Base-by-base conservation (phyloP, 2,888 invertebrate species). In the Amphiduros pacificus region DNA sequence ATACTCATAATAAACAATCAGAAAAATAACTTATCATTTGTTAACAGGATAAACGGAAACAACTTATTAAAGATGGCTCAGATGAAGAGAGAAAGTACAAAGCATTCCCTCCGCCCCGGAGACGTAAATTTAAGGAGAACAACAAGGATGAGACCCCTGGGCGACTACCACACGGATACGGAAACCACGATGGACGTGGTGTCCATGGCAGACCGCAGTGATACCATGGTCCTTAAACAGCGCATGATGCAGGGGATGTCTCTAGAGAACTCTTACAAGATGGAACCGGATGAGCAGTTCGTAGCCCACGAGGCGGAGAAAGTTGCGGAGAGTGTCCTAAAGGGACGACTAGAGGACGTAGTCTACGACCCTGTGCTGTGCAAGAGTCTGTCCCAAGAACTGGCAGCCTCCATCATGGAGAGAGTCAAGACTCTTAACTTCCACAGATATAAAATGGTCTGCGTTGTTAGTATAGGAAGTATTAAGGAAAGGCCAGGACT, bases 381-480 rank as follows among this genome's bases (percentile, higher is more conserved):
- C 62, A 71, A 74, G 29, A 57, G 64, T 27, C 60, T 76, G 6
- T 74, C 74, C 44, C 77, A 78, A 54, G 60, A 68, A 6, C 53
- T 77, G 20, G 75, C 77, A 29, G 68, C 71, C 2, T 62, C 59
- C 24, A 74, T 78, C 41, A 64, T 78, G 64, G 74, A 77, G 29
- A 66, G 64, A 51, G 65, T 77, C 1, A 75, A 75, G 67, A 17
- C 63, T 3, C 64, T 76, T 26, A 66, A 70, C 28, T 64, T 71
- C 22, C 64, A 64, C 54, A 63, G 73, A 11, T 78, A 74, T 66
- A 79, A 79, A 66, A 65, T 78, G 53, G 76, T 79, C 11, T 74
- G 74, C n/a, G 71, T 76, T 20, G 77, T 78, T 3, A 75, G 75
- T n/a, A 70, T 79, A 14, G 79, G 79, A 1, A 73, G 73, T 57